Base-by-base conservation (phyloP, 2,113 vertebrate species). In the Perca schrenkii region DNA sequence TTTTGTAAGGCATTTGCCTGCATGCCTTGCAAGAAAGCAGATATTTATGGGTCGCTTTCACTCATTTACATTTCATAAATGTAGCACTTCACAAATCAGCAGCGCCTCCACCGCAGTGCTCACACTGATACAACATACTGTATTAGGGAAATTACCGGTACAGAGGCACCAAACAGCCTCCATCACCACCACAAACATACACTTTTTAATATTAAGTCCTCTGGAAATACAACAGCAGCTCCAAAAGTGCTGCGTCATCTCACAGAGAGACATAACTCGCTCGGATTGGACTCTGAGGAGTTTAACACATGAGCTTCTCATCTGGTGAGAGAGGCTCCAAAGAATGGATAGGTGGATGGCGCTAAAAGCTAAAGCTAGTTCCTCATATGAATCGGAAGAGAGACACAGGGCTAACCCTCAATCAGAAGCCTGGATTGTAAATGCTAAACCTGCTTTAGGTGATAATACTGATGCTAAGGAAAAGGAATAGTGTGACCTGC, bases 301-400 rank as follows among this genome's bases (percentile, higher is more conserved):
- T 83, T 75, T 19, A 69, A 81, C 79, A 84, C 91, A 87, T 83
- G 87, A n/a, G 49, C 64, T 50, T 49, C 79, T 79, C 79, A 62
- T 86, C 50, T 61, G 70, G n/a, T 21, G 14, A 75, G 40, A 72
- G 52, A 53, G 57, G 75, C 58, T 75, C 21, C 65, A 12, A 86
- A 86, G 50, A 90, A 88, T 86, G 80, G 87, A 83, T 58, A 53
- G 57, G 46, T 50, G 70, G 77, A 83, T 6, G 52, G 64, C 1
- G 54, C 77, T 88, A 68, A 87, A 80, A 84, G 64, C 62, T 75
- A 52, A 68, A 54, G 46, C 52, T 56, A 43, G 58, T 61, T 75
- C 52, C 47, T 73, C 28, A 50, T 40, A 54, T 68, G 56, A 78
- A 67, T 17, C 13, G 19, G 15, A 77, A 50, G n/a, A 61, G 21